phyloP scores from a whole-genome alignment of 64 coral and sea anemone species.

The Catalaphyllia jardinei region DNA sequence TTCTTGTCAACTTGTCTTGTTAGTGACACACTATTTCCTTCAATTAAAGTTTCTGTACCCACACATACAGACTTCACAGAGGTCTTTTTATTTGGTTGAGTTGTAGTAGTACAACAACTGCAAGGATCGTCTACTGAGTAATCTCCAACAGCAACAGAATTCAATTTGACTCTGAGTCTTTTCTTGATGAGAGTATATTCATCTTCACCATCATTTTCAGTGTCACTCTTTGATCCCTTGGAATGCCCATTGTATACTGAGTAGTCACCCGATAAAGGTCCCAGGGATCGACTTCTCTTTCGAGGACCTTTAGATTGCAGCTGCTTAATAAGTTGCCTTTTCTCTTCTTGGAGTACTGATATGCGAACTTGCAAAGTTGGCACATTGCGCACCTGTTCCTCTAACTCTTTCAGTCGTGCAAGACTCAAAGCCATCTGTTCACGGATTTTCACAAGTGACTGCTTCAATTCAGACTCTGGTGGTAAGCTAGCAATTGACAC shows the following conservation, averaged over 20 bases:
- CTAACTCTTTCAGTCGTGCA: slow-evolving; percentile 80
- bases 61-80: slow-evolving; percentile 13
- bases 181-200: slow-evolving; percentile 71
- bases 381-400: slow-evolving; percentile 86
- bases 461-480: slow-evolving; percentile 80
- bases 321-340: slow-evolving; percentile 86
- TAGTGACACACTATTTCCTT: not conserved
- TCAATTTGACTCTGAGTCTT: slow-evolving; percentile 62
- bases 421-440: slow-evolving; percentile 91
- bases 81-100: not conserved
- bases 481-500: slow-evolving; percentile 84
- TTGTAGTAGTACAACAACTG: not conserved
- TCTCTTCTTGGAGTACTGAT: slow-evolving; percentile 96
- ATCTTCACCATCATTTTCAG: slow-evolving; percentile 87
- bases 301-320: slow-evolving; percentile 64
- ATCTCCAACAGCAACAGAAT: slow-evolving; percentile 77
- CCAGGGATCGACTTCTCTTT: slow-evolving; percentile 63
- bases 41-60: not conserved
- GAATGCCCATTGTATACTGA: slow-evolving; percentile 35
- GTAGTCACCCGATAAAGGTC: slow-evolving; percentile 37
- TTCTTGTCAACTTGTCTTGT: not conserved
- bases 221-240: slow-evolving; percentile 85
- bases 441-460: slow-evolving; percentile 75
- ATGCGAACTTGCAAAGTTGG: slow-evolving; percentile 93
- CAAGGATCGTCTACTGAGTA: slow-evolving; percentile 51